A percentile compares a stretch with the other conserved stretches of the same genome.
Conservation (phyloP, 1,140 invertebrate species). For the Drosophila teissieri region DNA sequence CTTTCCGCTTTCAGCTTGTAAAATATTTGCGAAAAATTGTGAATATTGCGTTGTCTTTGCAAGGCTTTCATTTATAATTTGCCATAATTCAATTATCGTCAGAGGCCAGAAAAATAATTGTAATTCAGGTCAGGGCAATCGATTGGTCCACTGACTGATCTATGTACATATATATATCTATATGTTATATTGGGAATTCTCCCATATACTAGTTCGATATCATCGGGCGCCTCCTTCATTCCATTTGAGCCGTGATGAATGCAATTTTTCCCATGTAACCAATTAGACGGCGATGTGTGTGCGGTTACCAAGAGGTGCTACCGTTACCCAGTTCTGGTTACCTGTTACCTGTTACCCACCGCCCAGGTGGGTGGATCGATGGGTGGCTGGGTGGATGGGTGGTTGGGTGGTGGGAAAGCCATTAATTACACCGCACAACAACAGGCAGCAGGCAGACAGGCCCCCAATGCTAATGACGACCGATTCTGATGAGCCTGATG, state of each 20-base stretch:
- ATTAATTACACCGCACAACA: conserved; percentile 44
- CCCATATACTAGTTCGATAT: background rate
- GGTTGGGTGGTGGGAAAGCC: conserved; percentile 24
- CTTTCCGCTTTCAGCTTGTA: background rate
- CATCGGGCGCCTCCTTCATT: background rate
- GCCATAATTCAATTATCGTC: conserved; percentile 19
- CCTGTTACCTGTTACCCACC: conserved; percentile 37
- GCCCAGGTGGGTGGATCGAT: background rate
- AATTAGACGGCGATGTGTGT: conserved; percentile 22
- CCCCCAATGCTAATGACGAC: conserved; percentile 39
- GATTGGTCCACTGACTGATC: conserved; percentile 19
- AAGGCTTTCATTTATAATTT: conserved; percentile 1
- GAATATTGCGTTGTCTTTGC: background rate
- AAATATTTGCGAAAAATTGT: background rate
- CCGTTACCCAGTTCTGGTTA: conserved; percentile 23
- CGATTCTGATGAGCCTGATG: conserved; percentile 34
- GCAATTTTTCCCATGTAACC: conserved; percentile 32
- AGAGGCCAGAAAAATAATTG: conserved; percentile 7
- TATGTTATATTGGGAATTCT: conserved; percentile 3
- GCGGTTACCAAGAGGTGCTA: conserved; percentile 12
- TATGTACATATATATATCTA: background rate
- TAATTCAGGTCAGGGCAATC: conserved; percentile 29
- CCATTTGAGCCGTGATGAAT: conserved; percentile 17
- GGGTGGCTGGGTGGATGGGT: background rate
- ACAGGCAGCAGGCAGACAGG: background rate